Evolutionary conservation across 1,140 invertebrate species (phyloP), one percentile per base, ranked within the genome.

Genomic region (Cyclargus thomasi): DNA sequence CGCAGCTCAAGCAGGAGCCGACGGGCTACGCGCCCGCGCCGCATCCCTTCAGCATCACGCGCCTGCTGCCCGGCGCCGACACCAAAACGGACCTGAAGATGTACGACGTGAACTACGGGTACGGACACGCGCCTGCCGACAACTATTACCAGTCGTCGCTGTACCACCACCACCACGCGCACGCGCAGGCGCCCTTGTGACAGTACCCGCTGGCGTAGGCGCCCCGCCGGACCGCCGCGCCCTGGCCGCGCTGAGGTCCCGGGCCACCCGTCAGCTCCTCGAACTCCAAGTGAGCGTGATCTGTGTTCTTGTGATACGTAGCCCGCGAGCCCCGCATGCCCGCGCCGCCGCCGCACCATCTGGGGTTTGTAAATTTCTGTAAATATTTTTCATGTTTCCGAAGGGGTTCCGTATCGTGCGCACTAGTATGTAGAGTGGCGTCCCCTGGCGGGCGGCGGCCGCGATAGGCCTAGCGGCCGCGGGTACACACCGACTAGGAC

Each of bases 41-140:
- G 82, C 96, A 98, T 86, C 97, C 97, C 0, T 99, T 98, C 91
- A 97, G 96, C 83, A 98, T 99, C 78, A 98, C 96, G 73, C 95
- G 97, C 81, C 93, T 98, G 79, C 90, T 97, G 76, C 96, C 96
- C 10, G 95, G 95, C 66, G 95, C 95, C 59, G 96, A 96, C 78
- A 95, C 94, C 66, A 96, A 97, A 84, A 93, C 95, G 57, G 95
- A 96, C 83, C 92, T 96, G 70, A 96, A 95, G 86, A 96, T 96
- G 94, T 96, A 96, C 90, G 94, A 95, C 69, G 93, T 95, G 86
- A 93, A 94, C 86, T 95, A 96, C 74, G 93, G 94, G 29, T 93
- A 95, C 75, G 91, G 93, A 23, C 92, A 94, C 76, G 85, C 94
- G 81, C 92, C 93, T 39, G 94, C 95, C 77, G 94, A 96, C 85